These are phyloP conservation scores for Prionace glauca DNA, from an alignment of 2,797 vertebrate genomes.

Conservation along the genomic window DNA sequence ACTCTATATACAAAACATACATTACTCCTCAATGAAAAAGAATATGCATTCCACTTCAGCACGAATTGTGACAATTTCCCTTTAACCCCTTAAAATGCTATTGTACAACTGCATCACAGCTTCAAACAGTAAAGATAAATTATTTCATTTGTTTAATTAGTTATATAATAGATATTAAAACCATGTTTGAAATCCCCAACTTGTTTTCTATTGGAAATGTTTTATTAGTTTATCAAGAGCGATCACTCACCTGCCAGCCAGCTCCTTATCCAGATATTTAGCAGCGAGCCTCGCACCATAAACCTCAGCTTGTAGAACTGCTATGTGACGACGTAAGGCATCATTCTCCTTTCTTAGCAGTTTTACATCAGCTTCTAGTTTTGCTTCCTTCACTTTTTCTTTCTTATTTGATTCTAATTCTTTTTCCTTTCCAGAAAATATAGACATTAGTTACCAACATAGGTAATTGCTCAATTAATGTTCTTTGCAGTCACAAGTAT, in stretches of 20 bases:
- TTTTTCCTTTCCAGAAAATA: constrained; percentile 65
- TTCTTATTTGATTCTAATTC: constrained; percentile 86
- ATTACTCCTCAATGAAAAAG: not conserved
- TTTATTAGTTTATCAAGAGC: not conserved
- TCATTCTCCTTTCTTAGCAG: constrained; percentile 88
- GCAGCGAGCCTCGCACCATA: constrained; percentile 92
- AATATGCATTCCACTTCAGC: not conserved
- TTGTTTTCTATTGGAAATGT: not conserved
- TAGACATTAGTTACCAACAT: not conserved
- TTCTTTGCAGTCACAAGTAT: not conserved
- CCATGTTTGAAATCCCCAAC: not conserved
- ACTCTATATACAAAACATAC: not conserved
- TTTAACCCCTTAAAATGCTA: not conserved
- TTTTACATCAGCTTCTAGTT: constrained; percentile 80
- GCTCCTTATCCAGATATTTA: constrained; percentile 94
- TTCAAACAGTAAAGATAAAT: not conserved
- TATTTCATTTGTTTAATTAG: not conserved
- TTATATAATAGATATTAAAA: not conserved
- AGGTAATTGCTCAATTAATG: not conserved
- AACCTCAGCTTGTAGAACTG: constrained; percentile 93
- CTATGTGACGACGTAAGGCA: constrained; percentile 90
- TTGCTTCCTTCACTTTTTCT: constrained; percentile 81
- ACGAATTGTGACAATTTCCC: not conserved
- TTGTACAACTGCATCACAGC: not conserved
- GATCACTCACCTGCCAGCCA: constrained; percentile 78